Base-by-base conservation (phyloP, 2,888 invertebrate genomes). In the Cheilosia pagana region DNA sequence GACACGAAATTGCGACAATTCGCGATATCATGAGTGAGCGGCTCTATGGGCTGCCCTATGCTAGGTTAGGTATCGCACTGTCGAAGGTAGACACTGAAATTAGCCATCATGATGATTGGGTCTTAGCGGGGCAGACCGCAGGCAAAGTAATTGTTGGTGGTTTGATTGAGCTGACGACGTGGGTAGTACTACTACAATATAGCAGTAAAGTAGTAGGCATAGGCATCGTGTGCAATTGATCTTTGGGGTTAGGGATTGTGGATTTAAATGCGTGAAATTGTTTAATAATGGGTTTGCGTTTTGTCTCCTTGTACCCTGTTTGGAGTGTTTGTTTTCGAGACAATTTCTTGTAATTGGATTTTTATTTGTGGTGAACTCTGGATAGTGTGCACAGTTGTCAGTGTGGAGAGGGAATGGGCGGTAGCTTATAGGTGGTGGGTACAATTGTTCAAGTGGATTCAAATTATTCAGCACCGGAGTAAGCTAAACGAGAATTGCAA, bases 261-360 rank as follows among this genome's bases (percentile, higher is more conserved):
- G 71, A 85, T 81, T 76, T 81, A 85, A 85, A 85, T 85, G 85
- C 85, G 81, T 85, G 85, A 85, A 85, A 85, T 85, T 85, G 85
- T 81, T 85, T 85, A 81, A 81, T 85, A 85, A 85, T 85, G 55
- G 71, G 63, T 59, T 81, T 85, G 74, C 63, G 55, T 60, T 74
- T 31, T 75, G 75, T 81, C 75, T 31, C 63, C 50, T 14, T 60
- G 50, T 35, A 35, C 59, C 43, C 7, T 12, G 53, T 12, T 41
- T 68, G 10, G 35, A 41, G 10, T 60, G 55, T 62, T 68, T 68
- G 63, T 48, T 76, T 62, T 14, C 48, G 75, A 55, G 71, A 71
- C 81, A 85, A 81, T 81, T 85, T 85, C 65, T 48, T 81, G 70
- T 85, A 85, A 85, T 85, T 85, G 85, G 81, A 52, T 70, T 81